Evolutionary conservation across 2,113 vertebrate species (phyloP), one percentile per base, ranked within the genome.

Genomic region (Rhabdomys dilectus): DNA sequence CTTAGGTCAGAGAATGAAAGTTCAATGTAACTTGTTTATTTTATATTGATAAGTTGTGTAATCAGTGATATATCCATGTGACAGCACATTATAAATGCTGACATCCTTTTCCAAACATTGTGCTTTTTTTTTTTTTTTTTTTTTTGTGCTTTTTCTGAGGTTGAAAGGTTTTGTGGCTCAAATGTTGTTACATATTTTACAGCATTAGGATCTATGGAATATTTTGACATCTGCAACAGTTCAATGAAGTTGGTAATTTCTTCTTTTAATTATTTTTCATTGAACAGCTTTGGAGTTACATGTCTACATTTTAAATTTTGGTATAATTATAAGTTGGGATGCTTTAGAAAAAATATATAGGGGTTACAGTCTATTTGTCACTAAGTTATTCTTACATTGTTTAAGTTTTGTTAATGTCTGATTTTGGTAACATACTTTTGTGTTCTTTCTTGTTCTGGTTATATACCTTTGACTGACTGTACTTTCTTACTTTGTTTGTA

Each of bases 171-270:
- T 99, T 99, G 99, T 99, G 99, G 98, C 99, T 99, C 99, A 99
- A 99, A 99, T 99, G 99, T 99, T 99, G 99, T 99, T 99, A 99
- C 99, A 99, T 99, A 99, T 99, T 99, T 99, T 99, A 98, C 99
- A 99, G 99, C 99, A 99, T 99, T 99, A 99, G 99, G 99, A 99
- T 99, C 99, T 99, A 99, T 99, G 99, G 99, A 99, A 99, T 99
- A 99, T 99, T 99, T 99, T 99, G 99, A 99, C 99, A 99, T 99
- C 99, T 98, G 99, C 99, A 99, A 99, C 99, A 99, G 99, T 99
- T 99, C 99, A 99, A 99, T 99, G 99, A 99, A 99, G 99, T 99
- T 99, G 99, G 99, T 99, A 99, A 99, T 99, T 99, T 98, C 99
- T 99, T 99, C 99, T 99, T 99, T 99, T 99, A 99, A 99, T 99